A percentile compares a stretch with the other conserved stretches of the same genome.
Conservation (phyloP, 2,113 vertebrate species). For the Procavia capensis region DNA sequence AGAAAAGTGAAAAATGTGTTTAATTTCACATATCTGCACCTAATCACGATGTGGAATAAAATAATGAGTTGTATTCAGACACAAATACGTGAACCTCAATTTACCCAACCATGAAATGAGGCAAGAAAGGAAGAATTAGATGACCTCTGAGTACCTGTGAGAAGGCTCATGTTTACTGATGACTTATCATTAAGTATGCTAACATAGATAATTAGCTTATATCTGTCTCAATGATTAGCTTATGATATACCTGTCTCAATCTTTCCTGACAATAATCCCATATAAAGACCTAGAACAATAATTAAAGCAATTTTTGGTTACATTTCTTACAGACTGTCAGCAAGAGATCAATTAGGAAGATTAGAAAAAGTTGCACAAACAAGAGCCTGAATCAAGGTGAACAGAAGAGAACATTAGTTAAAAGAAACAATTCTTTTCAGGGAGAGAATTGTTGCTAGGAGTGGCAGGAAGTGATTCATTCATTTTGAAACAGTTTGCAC, state of each 20-base stretch:
- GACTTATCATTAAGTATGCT: neutral
- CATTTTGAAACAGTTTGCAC: neutral
- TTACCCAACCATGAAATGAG: neutral
- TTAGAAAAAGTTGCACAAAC: neutral
- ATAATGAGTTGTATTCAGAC: neutral
- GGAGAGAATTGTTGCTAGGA: neutral
- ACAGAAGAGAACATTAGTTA: neutral
- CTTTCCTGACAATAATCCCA: neutral
- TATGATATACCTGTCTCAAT: no score
- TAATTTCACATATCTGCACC: neutral
- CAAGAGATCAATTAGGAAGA: neutral
- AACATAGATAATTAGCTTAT: neutral
- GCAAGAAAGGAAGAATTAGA: neutral
- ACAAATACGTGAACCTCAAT: neutral
- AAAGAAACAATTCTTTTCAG: neutral
- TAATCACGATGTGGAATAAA: neutral
- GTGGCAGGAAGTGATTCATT: neutral
- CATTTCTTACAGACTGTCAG: neutral
- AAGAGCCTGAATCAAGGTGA: neutral
- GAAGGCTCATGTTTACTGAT: neutral
- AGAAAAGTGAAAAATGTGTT: neutral
- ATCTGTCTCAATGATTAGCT: neutral
- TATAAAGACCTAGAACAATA: neutral
- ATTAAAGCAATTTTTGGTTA: neutral
- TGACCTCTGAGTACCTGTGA: neutral